Conservation (phyloP, 2,797 vertebrate species). For the Bothrops alternatus region DNA sequence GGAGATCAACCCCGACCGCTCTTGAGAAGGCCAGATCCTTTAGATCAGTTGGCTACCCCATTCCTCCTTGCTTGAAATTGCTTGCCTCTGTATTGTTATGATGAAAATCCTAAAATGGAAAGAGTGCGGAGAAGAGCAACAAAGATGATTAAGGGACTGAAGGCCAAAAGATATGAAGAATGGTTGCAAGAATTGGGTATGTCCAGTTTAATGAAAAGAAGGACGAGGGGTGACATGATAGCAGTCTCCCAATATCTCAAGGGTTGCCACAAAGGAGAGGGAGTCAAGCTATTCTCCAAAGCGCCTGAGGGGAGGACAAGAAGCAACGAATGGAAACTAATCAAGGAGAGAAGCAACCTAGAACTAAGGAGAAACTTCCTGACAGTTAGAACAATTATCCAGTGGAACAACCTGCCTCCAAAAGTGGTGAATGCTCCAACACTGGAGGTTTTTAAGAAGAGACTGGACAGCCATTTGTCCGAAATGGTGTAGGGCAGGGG, state of each 20-base stretch:
- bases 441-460: background rate
- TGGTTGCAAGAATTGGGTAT: background rate
- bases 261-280: background rate
- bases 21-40: no score
- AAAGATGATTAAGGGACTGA: background rate
- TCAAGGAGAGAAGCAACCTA: background rate
- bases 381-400: background rate
- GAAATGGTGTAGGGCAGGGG: no score
- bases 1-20: no score
- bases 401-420: background rate
- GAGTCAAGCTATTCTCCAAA: background rate
- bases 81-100: background rate
- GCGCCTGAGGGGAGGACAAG: background rate
- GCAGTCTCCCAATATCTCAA: background rate
- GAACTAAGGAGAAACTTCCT: background rate
- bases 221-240: accelerated
- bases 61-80: background rate
- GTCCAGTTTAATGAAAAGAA: background rate
- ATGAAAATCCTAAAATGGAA: background rate
- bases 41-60: background rate
- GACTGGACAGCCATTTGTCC: background rate
- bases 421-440: background rate
- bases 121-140: background rate
- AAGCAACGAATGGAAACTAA: accelerated
- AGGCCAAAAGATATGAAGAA: background rate